phyloP scores from a whole-genome alignment of 2,113 vertebrate genomes.

The Sapayoa aenigma region DNA sequence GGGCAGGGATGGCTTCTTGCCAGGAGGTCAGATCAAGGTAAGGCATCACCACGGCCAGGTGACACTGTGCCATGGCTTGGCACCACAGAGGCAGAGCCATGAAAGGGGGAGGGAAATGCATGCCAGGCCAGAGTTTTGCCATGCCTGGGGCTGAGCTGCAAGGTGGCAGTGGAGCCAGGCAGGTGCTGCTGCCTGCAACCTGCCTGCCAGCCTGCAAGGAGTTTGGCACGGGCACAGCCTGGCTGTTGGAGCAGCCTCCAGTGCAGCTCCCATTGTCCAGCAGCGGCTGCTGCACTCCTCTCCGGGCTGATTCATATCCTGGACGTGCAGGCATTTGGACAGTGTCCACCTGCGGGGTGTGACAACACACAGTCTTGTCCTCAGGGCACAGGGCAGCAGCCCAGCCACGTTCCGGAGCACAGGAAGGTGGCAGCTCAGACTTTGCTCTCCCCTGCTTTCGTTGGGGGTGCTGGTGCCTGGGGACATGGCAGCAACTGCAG shows the following conservation, averaged over 20 bases:
- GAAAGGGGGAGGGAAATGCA: background rate
- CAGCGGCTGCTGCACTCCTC: background rate
- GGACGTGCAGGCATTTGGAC: conserved; percentile 22
- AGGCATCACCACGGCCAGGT: background rate
- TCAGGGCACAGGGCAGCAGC: background rate
- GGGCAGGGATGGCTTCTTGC: background rate
- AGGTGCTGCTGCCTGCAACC: background rate
- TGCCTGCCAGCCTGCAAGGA: background rate
- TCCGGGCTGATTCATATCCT: conserved; percentile 41
- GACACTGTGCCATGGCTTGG: background rate
- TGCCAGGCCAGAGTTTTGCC: background rate
- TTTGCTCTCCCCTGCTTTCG: background rate
- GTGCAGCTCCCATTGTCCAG: background rate
- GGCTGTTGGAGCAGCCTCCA: background rate
- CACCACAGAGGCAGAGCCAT: accelerated
- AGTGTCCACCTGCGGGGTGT: background rate
- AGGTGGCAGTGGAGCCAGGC: background rate
- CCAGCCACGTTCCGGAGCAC: accelerated
- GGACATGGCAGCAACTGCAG: background rate
- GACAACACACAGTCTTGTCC: background rate
- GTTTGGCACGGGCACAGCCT: background rate
- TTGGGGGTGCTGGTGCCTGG: background rate
- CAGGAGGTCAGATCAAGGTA: conserved; percentile 11
- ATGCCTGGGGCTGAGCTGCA: background rate
- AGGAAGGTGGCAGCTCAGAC: background rate